Percentiles rank a stretch among this genome's conserved stretches.
Conservation (phyloP, 2,797 vertebrate species). For the Gadopsis bispinosus region DNA sequence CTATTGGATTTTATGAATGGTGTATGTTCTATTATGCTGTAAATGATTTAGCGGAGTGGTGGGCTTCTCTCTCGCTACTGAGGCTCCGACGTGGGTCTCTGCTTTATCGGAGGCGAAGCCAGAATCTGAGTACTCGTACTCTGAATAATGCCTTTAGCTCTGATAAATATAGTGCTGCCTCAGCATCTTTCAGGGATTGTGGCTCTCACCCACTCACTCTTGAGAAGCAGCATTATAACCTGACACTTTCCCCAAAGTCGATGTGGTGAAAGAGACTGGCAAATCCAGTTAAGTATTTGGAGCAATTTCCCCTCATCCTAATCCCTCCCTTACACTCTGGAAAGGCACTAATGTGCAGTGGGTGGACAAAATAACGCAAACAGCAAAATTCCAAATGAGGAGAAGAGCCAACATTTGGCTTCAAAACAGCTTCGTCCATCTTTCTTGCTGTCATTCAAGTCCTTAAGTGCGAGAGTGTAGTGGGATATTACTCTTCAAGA, state of each 20-base stretch:
- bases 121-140: constrained; percentile 70
- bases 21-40: constrained; percentile 62
- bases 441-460: constrained; percentile 21
- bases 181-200: constrained; percentile 81
- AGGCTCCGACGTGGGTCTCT: constrained; percentile 56
- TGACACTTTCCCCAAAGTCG: constrained; percentile 72
- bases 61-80: constrained; percentile 50
- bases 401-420: constrained; percentile 33
- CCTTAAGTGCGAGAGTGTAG: constrained; percentile 6
- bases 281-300: constrained; percentile 81
- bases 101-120: constrained; percentile 77
- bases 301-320: constrained; percentile 79
- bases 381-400: constrained; percentile 30
- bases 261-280: constrained; percentile 79
- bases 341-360: constrained; percentile 48
- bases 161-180: constrained; percentile 85
- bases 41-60: constrained; percentile 72
- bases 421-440: constrained; percentile 38
- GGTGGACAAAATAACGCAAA: constrained; percentile 55
- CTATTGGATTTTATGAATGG: constrained; percentile 74
- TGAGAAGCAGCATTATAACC: constrained; percentile 75
- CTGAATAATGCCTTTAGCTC: constrained; percentile 80
- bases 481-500: constrained; percentile 26
- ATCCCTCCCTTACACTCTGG: constrained; percentile 63
- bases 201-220: constrained; percentile 72